These are phyloP conservation scores for Pseudomugil tenellus DNA, from an alignment of 2,797 vertebrate genomes.

Conservation along the genomic window DNA sequence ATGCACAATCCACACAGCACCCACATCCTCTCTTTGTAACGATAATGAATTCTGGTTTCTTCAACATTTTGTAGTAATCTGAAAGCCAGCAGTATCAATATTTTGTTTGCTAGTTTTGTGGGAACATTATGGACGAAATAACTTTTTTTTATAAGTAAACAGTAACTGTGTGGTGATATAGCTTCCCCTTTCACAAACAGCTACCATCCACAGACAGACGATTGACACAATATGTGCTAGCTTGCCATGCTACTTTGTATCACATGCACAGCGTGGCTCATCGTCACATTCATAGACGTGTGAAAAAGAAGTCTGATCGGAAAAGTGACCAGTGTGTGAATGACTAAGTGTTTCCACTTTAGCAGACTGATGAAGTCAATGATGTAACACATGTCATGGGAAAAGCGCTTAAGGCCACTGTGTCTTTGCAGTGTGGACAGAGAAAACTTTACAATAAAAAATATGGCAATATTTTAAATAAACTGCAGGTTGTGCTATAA, in stretches of 20 bases:
- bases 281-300: no score
- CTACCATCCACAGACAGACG: no score
- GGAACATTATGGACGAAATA: not conserved
- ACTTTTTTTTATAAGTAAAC: not conserved
- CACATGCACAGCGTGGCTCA: no score
- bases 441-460: not conserved
- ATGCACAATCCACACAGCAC: conserved; percentile 49
- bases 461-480: not conserved
- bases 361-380: not conserved
- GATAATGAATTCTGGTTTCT: conserved; percentile 46
- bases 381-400: not conserved
- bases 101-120: not conserved
- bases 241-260: not conserved
- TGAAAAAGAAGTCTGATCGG: no score
- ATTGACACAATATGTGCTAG: no score
- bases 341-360: not conserved
- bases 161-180: not conserved
- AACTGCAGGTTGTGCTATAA: not conserved
- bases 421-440: not conserved
- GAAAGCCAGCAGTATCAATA: conserved; percentile 23
- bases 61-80: conserved; percentile 35
- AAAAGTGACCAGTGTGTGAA: not conserved
- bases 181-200: no score
- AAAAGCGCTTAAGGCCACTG: not conserved
- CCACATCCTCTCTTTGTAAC: conserved; percentile 42